Percentiles rank a stretch among this genome's conserved stretches.
Evolutionary conservation across 2,888 invertebrate genomes (phyloP).

Genomic region (Perizoma flavofasciatum): DNA sequence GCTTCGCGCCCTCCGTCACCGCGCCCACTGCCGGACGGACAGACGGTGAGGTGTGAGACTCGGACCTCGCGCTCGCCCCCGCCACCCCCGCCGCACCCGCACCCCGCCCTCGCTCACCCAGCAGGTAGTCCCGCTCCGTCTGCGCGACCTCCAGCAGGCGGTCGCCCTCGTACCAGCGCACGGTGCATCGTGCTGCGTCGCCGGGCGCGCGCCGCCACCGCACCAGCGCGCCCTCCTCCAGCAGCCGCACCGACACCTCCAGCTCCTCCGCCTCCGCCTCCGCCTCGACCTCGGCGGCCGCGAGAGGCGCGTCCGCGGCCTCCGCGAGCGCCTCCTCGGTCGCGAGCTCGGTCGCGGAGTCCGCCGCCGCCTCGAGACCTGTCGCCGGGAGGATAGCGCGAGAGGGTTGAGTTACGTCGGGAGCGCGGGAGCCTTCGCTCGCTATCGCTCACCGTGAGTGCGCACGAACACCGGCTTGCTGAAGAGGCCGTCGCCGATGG

Average conservation of each 20-base stretch:
- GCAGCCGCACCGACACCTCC: conserved; percentile 88
- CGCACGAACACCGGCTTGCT: conserved; percentile 91
- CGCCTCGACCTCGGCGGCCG: conserved; percentile 54
- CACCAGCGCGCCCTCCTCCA: conserved; percentile 90
- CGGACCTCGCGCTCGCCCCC: conserved; percentile 72
- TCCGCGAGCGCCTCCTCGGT: conserved; percentile 9
- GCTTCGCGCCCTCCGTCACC: conserved; percentile 88
- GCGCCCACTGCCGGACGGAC: conserved; percentile 82
- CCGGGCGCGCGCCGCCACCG: conserved; percentile 88
- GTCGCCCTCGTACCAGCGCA: conserved; percentile 88
- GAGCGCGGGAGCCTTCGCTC: no score
- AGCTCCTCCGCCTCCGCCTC: conserved; percentile 79
- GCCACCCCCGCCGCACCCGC: conserved; percentile 88
- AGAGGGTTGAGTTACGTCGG: not conserved
- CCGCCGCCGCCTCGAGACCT: conserved; percentile 12
- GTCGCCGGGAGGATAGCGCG: not conserved
- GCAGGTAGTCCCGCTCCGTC: conserved; percentile 87
- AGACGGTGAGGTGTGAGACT: conserved; percentile 59
- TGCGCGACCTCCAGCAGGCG: conserved; percentile 86
- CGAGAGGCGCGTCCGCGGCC: conserved; percentile 25
- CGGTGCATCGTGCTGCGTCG: conserved; percentile 84
- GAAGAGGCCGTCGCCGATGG: conserved; percentile 94
- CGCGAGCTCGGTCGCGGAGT: conserved; percentile 14
- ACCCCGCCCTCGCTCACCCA: conserved; percentile 76
- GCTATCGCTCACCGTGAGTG: conserved; percentile 81